Evolutionary conservation across 2,888 invertebrate species (phyloP), one percentile per base, ranked within the genome.

Genomic region (Opisthograptis luteolata): DNA sequence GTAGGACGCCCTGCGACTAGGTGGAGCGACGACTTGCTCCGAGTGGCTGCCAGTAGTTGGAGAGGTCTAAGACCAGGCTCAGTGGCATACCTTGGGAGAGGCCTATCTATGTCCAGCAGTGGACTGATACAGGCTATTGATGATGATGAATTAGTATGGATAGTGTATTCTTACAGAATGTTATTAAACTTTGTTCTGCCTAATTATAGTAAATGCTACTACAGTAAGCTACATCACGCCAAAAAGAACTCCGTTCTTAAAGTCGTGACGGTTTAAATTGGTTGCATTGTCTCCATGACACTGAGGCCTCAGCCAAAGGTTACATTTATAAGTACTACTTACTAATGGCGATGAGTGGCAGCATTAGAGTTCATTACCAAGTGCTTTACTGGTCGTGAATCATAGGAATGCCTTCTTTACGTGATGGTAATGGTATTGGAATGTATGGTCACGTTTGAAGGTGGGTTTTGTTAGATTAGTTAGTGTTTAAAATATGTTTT

Each of bases 231-330:
- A 14, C 3, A 28, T 28, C 30, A 31, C 30, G 13, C 30, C 25
- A 25, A 31, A 36, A 41, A 35, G 35, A 25, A 15, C 10, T 25
- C 30, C 13, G 25, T 1, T 14, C 9, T 3, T n/a, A 10, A 17
- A 14, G 20, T 50, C 50, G 50, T 50, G 50, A 39, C 17, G 12
- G 7, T 22, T 44, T 17, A 39, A 35, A 44, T 43, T 24, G 36
- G 24, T 22, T 22, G 34, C 20, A 39, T 50, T 50, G 44, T 50
- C 34, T 40, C 28, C 28, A 9, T 22, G 37, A 39, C 49, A 25
- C n/a, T 1, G 27, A 49, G 49, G 43, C 25, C 32, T 15, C 9
- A 15, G 15, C 10, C 14, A 34, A 41, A 49, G 49, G 49, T 37
- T 32, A 43, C 28, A 34, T n/a, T n/a, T n/a, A n/a, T n/a, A n/a